phyloP scores from a whole-genome alignment of 2,113 vertebrate genomes.

The Ancistrus triradiatus region DNA sequence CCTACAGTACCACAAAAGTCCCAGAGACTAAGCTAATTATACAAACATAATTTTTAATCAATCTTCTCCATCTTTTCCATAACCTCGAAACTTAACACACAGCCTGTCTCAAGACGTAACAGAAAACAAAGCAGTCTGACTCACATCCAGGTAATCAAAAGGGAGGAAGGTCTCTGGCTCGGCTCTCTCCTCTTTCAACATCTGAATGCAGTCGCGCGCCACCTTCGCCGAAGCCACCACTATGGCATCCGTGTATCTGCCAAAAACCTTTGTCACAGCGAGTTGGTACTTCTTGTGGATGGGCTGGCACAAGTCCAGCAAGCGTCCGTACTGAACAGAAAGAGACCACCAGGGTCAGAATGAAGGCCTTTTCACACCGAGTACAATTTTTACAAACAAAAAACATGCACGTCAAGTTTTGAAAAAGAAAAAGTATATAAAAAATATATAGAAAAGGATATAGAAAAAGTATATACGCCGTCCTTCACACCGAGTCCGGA shows the following conservation, averaged over 20 bases:
- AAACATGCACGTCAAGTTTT: too few relatives aligned
- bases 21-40: too few relatives aligned
- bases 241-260: slow-evolving; percentile 80
- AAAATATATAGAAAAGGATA: too few relatives aligned
- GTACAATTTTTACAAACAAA: neutral
- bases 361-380: neutral
- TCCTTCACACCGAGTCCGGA: too few relatives aligned
- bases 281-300: slow-evolving; percentile 94
- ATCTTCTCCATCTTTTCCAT: too few relatives aligned
- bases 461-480: too few relatives aligned
- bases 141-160: slow-evolving; percentile 87
- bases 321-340: slow-evolving; percentile 79
- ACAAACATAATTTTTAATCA: too few relatives aligned
- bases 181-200: slow-evolving; percentile 82
- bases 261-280: slow-evolving; percentile 88
- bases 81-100: too few relatives aligned
- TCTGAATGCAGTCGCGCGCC: slow-evolving; percentile 83
- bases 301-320: slow-evolving; percentile 87
- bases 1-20: too few relatives aligned
- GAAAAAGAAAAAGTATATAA: too few relatives aligned
- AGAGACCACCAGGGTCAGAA: neutral
- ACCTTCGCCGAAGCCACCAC: slow-evolving; percentile 83
- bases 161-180: slow-evolving; percentile 93
- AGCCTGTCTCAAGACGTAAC: too few relatives aligned
- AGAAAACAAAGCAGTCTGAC: slow-evolving; percentile 38